Evolutionary conservation across 2,113 vertebrate genomes (phyloP).

Genomic region (Seriola quinqueradiata): DNA sequence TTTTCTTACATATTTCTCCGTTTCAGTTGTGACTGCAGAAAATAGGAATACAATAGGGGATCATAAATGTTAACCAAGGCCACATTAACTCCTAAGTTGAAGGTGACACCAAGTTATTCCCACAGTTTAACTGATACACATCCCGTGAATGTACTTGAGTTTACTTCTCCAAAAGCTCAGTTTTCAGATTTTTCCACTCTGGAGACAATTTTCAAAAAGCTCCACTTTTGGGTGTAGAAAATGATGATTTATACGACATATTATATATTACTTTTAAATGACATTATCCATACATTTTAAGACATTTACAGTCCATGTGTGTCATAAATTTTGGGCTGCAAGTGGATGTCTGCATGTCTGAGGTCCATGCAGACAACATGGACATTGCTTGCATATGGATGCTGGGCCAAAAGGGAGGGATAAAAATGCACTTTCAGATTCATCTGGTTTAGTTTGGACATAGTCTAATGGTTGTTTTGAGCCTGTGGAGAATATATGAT

Average conservation of each 20-base stretch:
- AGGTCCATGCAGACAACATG: background rate
- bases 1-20: background rate
- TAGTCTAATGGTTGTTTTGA: background rate
- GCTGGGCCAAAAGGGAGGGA: background rate
- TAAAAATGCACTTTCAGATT: background rate
- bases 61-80: no score
- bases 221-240: no score
- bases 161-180: no score
- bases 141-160: no score
- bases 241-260: no score
- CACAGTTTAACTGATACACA: no score
- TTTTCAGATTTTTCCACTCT: slow-evolving; percentile 1
- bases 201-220: background rate
- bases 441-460: background rate
- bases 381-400: background rate
- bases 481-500: no score
- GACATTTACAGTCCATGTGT: no score
- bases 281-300: no score
- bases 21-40: background rate
- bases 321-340: background rate
- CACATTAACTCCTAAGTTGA: background rate
- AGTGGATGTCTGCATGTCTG: background rate
- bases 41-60: no score
- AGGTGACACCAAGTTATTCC: no score
- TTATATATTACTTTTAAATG: no score